Percentiles rank a stretch among this genome's conserved stretches.
Evolutionary conservation across 2,113 vertebrate genomes (phyloP).

Genomic region (Arothron firmamentum): DNA sequence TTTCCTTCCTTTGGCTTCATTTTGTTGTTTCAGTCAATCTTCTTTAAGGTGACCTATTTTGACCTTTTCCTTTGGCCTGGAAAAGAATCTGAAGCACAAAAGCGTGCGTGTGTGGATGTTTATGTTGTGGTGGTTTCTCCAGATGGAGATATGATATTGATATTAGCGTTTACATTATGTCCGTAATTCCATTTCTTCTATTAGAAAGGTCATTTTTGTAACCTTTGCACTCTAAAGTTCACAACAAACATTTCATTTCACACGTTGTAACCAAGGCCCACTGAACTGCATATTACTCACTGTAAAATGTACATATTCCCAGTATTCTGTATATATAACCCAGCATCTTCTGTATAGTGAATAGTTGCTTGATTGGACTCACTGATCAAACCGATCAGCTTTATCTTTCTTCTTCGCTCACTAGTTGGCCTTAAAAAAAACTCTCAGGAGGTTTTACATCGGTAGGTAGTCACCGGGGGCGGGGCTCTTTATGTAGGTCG

Average conservation of each 20-base stretch:
- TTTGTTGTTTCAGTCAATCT: slow-evolving; percentile 25
- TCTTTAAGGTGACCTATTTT: slow-evolving; percentile 16
- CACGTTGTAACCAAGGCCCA: slow-evolving; percentile 20
- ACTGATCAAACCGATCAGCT: slow-evolving; percentile 21
- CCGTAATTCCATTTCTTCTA: slow-evolving; percentile 39
- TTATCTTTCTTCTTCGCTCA: slow-evolving; percentile 56
- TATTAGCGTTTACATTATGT: slow-evolving; percentile 56
- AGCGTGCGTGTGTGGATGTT: slow-evolving; percentile 5
- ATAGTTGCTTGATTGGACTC: slow-evolving; percentile 31
- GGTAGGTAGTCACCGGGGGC: slow-evolving; percentile 20
- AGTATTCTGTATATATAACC: slow-evolving; percentile 17
- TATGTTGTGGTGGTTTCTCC: slow-evolving; percentile 25
- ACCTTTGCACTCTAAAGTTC: slow-evolving; percentile 39
- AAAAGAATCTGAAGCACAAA: slow-evolving; percentile 60
- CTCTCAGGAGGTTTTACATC: slow-evolving; percentile 68
- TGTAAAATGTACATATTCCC: slow-evolving; percentile 17
- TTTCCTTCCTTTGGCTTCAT: slow-evolving; percentile 20
- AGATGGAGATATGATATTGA: slow-evolving; percentile 35
- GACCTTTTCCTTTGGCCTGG: slow-evolving; percentile 26
- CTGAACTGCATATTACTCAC: slow-evolving; percentile 33
- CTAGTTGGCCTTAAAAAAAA: slow-evolving; percentile 74
- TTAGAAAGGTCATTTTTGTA: slow-evolving; percentile 36
- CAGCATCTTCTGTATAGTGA: slow-evolving; percentile 26
- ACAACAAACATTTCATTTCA: slow-evolving; percentile 8
- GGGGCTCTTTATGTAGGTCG: slow-evolving; percentile 12